Base-by-base conservation (phyloP, 2,113 vertebrate genomes). In the Cynoglossus semilaevis region DNA sequence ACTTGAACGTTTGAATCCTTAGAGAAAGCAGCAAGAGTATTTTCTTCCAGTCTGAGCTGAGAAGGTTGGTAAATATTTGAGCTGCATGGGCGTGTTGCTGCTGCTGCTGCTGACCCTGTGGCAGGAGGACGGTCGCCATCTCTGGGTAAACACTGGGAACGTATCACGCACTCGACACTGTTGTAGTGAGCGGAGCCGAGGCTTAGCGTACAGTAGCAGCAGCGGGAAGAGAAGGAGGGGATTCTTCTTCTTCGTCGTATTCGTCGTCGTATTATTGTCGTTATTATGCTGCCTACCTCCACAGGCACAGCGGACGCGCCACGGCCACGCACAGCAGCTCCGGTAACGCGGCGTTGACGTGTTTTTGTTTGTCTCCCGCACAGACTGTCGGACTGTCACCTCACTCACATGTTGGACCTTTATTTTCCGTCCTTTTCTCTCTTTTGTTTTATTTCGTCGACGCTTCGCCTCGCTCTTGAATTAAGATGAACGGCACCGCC, bases 71-170 rank as follows among this genome's bases (percentile, higher is more conserved):
- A 19, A 53, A 47, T 41, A 60, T 11, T 63, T 22, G 11, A 15
- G 41, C 13, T 17, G 2, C 43, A 63, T 37, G 61, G 79, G 50
- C 51, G 67, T 63, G 67, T 55, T 43, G 43, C 9, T 44, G 46
- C 19, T 79, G 72, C 44, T 67, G 76, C 44, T 44, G 75, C 51
- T 44, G 67, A 52, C 51, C 37, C 76, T 52, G 57, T 66, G 59
- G 84, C 69, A 67, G 70, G 49, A 70, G 72, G 70, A 75, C 71
- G 78, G 82, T 76, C 82, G 85, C 82, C 85, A 83, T 87, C 82
- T 85, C 78, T 67, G 82, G 58, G 69, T 80, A 74, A 83, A 85
- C 76, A 76, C 51, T 56, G 79, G 53, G 65, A 70, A 58, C 77
- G 68, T 51, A 72, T 71, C 78, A 74, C 74, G 70, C 81, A 76